Conservation (phyloP, 2,797 vertebrate species). For the Pseudocheirus occidentalis region DNA sequence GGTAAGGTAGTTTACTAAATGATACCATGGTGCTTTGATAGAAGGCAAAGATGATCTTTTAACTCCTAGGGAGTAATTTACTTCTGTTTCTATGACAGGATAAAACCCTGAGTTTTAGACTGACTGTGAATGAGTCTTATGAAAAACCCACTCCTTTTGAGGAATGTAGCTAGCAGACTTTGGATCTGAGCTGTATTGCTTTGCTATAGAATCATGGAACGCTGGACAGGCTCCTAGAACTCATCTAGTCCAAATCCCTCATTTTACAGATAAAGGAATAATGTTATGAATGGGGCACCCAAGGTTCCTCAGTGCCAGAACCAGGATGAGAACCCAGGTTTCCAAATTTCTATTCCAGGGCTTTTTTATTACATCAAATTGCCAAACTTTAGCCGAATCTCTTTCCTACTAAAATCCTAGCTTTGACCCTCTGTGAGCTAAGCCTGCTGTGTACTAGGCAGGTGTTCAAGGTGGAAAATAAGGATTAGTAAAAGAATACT, state of each 20-base stretch:
- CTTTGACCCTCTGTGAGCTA: background rate
- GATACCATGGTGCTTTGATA: background rate
- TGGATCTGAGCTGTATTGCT: background rate
- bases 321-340: background rate
- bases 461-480: background rate
- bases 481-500: background rate
- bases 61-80: background rate
- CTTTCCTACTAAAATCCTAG: background rate
- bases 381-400: background rate
- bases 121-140: slow-evolving; percentile 6
- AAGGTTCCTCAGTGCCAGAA: background rate
- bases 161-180: background rate
- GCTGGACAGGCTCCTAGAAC: background rate
- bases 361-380: background rate
- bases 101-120: background rate
- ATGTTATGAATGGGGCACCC: background rate
- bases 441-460: background rate
- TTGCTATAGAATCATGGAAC: background rate
- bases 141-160: background rate
- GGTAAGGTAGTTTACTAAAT: background rate
- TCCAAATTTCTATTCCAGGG: background rate
- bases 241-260: background rate
- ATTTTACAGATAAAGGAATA: background rate
- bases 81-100: background rate
- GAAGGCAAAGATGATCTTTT: background rate